Evolutionary conservation across 1,140 invertebrate genomes (phyloP).

Genomic region (Bombus sibiricus): DNA sequence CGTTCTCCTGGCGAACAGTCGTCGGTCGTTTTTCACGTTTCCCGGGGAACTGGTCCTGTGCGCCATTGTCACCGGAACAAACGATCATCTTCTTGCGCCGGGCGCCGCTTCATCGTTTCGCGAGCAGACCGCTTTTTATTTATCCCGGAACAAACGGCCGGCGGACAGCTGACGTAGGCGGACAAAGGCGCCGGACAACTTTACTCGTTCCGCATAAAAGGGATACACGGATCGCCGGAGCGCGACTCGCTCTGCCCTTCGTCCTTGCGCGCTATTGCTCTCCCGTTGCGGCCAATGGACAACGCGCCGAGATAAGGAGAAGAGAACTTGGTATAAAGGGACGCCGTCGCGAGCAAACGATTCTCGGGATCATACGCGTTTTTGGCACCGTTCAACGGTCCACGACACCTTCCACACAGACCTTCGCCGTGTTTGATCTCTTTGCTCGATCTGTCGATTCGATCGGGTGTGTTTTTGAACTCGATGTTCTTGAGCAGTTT

Average conservation of each 20-base stretch:
- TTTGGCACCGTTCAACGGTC: too few relatives aligned
- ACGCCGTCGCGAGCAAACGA: too few relatives aligned
- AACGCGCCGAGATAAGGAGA: slow-evolving; percentile 18
- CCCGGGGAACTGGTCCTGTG: slow-evolving; percentile 20
- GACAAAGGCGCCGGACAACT: slow-evolving; percentile 67
- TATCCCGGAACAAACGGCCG: slow-evolving; percentile 67
- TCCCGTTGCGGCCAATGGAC: slow-evolving; percentile 37
- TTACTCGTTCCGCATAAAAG: slow-evolving; percentile 60
- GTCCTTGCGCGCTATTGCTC: slow-evolving; percentile 12
- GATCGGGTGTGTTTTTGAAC: too few relatives aligned
- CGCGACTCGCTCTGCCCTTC: slow-evolving; percentile 22
- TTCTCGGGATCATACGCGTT: too few relatives aligned
- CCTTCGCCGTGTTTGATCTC: too few relatives aligned
- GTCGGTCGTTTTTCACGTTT: slow-evolving; percentile 55
- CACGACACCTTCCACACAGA: too few relatives aligned
- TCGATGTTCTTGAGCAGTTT: too few relatives aligned
- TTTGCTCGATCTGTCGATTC: too few relatives aligned
- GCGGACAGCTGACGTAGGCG: slow-evolving; percentile 67
- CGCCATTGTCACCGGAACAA: slow-evolving; percentile 65
- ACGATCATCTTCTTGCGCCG: slow-evolving; percentile 65
- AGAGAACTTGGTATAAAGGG: neutral
- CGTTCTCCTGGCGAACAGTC: neutral
- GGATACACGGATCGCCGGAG: slow-evolving; percentile 41
- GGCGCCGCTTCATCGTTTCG: slow-evolving; percentile 61
- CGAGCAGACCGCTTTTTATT: slow-evolving; percentile 65